These are phyloP conservation scores for Hozukius guyotensis DNA, from an alignment of 2,797 vertebrate species.

Conservation along the genomic window DNA sequence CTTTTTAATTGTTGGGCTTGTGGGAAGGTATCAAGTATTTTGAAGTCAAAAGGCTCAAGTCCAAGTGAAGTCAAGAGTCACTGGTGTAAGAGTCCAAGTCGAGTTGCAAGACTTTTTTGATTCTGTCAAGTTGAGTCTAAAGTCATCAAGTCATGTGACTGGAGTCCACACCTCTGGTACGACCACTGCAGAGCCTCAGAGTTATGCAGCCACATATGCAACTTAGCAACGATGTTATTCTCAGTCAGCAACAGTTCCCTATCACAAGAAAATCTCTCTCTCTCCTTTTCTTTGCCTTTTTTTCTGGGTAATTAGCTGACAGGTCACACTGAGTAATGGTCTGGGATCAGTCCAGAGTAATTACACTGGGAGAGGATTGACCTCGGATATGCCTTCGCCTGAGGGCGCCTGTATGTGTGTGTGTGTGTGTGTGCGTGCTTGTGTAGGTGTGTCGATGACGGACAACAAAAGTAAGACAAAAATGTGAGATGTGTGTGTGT, in stretches of 20 bases:
- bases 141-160: too few relatives aligned
- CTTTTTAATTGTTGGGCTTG: too few relatives aligned
- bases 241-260: constrained; percentile 5
- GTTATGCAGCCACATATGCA: background rate
- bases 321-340: constrained; percentile 66
- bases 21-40: too few relatives aligned
- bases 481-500: constrained; percentile 12
- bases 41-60: too few relatives aligned
- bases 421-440: background rate
- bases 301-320: constrained; percentile 59
- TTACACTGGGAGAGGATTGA: constrained; percentile 67
- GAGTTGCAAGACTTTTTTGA: too few relatives aligned
- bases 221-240: constrained; percentile 3
- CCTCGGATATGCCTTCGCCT: constrained; percentile 54
- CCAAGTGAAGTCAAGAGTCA: too few relatives aligned
- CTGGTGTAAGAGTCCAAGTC: too few relatives aligned
- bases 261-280: constrained; percentile 5
- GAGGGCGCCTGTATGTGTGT: constrained; percentile 12
- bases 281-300: constrained; percentile 14
- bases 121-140: too few relatives aligned
- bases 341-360: constrained; percentile 66
- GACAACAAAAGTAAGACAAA: constrained; percentile 33
- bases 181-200: background rate
- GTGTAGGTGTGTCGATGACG: constrained; percentile 30
- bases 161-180: background rate